Evolutionary conservation across 2,888 invertebrate species (phyloP), one percentile per base, ranked within the genome.

Genomic region (Sisyra terminalis): DNA sequence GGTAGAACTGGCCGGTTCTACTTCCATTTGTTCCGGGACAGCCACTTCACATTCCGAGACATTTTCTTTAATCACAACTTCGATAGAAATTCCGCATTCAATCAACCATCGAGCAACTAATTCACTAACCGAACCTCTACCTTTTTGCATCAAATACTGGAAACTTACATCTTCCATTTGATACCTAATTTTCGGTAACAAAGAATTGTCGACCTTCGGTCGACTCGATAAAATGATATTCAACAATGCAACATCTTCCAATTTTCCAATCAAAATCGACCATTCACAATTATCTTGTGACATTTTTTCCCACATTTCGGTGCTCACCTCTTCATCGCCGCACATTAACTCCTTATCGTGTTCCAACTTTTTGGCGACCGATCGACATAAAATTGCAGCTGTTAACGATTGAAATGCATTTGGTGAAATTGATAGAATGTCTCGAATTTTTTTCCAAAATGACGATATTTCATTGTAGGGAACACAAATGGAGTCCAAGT

Each of bases 61-160:
- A 17, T 65, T 53, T 50, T 74, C 71, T 47, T 72, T 70, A 10
- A 73, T 57, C 39, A 80, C 60, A 46, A 69, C 66, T 47, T 69
- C 63, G 0, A 87, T 84, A 53, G 77, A 66, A 5, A 85, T 64
- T 9, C 84, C 82, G 49, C 78, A 71, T 14, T 75, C 69, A 41
- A 80, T 77, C 15, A 92, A 65, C 88, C 92, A 93, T 56, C 82
- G 81, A 1, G 89, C 84, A 35, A 89, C 81, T 42, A 89, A 63
- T 59, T 93, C 92, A 1, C 88, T 84, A 7, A 93, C 78, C n/a
- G 85, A 83, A 29, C 92, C 90, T 67, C 70, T 71, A 2, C 77
- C 78, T 52, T 72, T 69, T 29, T 67, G 67, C 34, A 78, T 67
- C 46, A 80, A 71, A 46, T 70, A 73, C 54, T 75, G 77, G 24